Base-by-base conservation (phyloP, 2,888 invertebrate genomes). In the Synanthedon formicaeformis region DNA sequence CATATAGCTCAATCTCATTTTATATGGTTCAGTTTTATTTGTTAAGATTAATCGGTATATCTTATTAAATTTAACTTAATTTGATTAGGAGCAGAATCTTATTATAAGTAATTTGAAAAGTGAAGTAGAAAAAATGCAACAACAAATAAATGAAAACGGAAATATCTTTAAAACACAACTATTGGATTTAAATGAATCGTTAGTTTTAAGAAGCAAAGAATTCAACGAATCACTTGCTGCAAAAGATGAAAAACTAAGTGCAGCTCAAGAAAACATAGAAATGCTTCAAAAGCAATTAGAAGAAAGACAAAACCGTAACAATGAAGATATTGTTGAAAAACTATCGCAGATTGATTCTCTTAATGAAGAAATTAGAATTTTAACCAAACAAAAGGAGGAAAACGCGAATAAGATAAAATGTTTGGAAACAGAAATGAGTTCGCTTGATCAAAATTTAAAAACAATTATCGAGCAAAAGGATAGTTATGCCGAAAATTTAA, bases 11-110 rank as follows among this genome's bases (percentile, higher is more conserved):
- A 34, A 34, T 34, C 34, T 8, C 34, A 34, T 10, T 34, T 34
- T 34, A 10, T 34, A 34, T 10, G 10, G 10, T 10, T 34, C 10
- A 34, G 1, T 34, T 34, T 34, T 34, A 34, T 10, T 34, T 34
- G 34, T 34, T 34, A 34, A 34, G 34, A 34, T 34, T 34, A 34
- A 34, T 34, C 34, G 34, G 2, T 10, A 34, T 34, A 8, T 34
- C 2, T 34, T 34, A 34, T 10, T 34, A 34, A 34, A 34, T 34
- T 10, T 54, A 53, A 51, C 62, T 71, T 65, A 59, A 64, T 63
- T 70, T 60, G 57, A 73, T 66, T 78, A 84, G 84, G 81, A 76
- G 60, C 70, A 69, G 60, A 57, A 57, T 52, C 62, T 66, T 59
- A 59, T 51, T 53, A 67, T 74, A 61, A 70, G 71, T 54, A 67